Evolutionary conservation across 1,140 invertebrate genomes (phyloP).

Genomic region (Rhagoletis pomonella): DNA sequence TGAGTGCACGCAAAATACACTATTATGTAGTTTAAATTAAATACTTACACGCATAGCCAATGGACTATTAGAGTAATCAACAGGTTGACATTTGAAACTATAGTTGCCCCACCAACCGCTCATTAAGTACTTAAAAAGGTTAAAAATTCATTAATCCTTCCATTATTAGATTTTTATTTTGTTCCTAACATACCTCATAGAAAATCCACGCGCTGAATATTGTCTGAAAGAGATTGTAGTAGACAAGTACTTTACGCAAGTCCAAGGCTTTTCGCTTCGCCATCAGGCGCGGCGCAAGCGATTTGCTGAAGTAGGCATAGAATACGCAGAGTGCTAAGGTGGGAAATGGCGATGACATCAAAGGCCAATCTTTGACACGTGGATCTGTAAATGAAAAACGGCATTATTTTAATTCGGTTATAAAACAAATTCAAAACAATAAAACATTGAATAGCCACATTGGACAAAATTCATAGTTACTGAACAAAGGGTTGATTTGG

Average conservation of each 20-base stretch:
- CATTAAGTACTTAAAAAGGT: constrained; percentile 82
- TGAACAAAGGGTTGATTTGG: too few species aligned
- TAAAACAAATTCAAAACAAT: too few species aligned
- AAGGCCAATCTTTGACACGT: constrained; percentile 90
- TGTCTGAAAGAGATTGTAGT: constrained; percentile 93
- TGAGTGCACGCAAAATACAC: background rate
- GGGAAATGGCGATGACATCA: constrained; percentile 93
- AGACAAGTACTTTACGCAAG: constrained; percentile 85
- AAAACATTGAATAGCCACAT: too few species aligned
- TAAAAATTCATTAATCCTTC: background rate
- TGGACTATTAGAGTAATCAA: constrained; percentile 90
- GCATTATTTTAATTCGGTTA: too few species aligned
- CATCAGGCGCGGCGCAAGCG: constrained; percentile 91
- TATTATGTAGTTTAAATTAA: background rate
- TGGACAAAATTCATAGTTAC: too few species aligned
- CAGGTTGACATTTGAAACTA: constrained; percentile 94
- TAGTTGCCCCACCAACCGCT: constrained; percentile 91
- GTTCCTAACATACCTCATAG: constrained; percentile 84
- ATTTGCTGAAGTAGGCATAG: constrained; percentile 90
- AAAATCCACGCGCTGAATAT: constrained; percentile 94
- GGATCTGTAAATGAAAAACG: constrained; percentile 81
- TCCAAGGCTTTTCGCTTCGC: constrained; percentile 92
- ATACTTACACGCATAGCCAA: constrained; percentile 87
- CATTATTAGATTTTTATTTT: background rate
- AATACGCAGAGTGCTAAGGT: constrained; percentile 88